A percentile compares a stretch with the other conserved stretches of the same genome.
These are phyloP conservation scores for Atopsyche davidsoni DNA, from an alignment of 1,140 invertebrate genomes.

Conservation along the genomic window DNA sequence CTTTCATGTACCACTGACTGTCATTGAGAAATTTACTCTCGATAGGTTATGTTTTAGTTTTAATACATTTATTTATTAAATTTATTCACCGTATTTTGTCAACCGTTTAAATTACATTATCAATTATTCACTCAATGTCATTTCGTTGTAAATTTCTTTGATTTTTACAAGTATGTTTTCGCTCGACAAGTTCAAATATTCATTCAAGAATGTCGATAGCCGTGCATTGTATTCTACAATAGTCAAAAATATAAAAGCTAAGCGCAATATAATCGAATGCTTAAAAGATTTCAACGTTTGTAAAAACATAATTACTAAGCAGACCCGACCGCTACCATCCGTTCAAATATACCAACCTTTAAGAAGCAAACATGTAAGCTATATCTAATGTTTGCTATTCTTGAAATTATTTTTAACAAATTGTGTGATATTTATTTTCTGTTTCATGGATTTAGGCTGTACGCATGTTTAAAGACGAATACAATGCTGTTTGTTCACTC, in stretches of 20 bases:
- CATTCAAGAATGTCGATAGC: conserved; percentile 8
- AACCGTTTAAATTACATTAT: too few species aligned
- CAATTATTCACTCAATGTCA: too few species aligned
- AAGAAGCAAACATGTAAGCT: too few species aligned
- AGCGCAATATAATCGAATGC: background rate
- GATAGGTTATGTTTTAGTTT: too few species aligned
- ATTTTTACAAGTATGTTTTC: conserved; percentile 11
- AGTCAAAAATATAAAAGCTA: conserved; percentile 6
- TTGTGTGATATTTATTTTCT: background rate
- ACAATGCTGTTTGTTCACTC: conserved; percentile 17
- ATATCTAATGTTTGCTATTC: background rate
- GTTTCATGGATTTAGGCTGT: conserved; percentile 11
- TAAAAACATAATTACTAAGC: background rate
- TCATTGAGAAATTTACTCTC: too few species aligned
- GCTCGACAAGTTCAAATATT: conserved; percentile 7
- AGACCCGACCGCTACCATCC: too few species aligned
- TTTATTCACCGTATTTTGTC: too few species aligned
- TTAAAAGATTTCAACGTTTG: background rate
- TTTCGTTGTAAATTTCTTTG: too few species aligned
- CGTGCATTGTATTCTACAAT: conserved; percentile 5
- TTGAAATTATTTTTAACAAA: background rate
- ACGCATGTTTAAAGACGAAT: conserved; percentile 18
- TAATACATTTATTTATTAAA: too few species aligned
- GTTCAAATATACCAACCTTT: too few species aligned
- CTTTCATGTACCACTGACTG: too few species aligned